These are phyloP conservation scores for Lampris megalopsis DNA, from an alignment of 2,113 vertebrate genomes.

Conservation along the genomic window DNA sequence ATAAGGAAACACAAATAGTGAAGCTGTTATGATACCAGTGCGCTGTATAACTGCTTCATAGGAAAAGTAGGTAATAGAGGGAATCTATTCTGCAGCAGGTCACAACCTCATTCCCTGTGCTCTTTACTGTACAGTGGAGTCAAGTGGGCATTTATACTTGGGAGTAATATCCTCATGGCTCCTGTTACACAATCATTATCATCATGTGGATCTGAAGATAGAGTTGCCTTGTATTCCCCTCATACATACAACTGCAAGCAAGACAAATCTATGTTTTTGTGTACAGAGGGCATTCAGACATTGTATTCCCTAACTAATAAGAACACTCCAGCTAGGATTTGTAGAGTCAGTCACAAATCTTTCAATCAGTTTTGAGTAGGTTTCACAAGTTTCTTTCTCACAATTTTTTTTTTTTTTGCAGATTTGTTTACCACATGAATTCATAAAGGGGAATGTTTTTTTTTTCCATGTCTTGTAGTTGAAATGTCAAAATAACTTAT, in stretches of 20 bases:
- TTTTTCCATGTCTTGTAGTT: not conserved
- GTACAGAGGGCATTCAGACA: conserved; percentile 3
- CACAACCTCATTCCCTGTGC: conserved; percentile 32
- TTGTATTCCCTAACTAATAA: not conserved
- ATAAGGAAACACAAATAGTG: not conserved
- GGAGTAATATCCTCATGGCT: conserved; percentile 38
- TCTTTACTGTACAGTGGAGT: conserved; percentile 22
- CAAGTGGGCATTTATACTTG: conserved; percentile 45
- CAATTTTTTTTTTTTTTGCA: not conserved
- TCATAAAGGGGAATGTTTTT: too few species aligned
- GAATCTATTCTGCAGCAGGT: not conserved
- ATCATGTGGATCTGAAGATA: conserved; percentile 35
- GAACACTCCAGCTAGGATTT: not conserved
- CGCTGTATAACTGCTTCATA: not conserved
- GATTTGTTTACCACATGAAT: not conserved
- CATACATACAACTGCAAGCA: conserved; percentile 14
- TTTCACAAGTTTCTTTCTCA: not conserved
- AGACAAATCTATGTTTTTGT: conserved; percentile 31
- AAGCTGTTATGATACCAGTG: not conserved
- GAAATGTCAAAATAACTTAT: not conserved
- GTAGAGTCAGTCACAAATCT: not conserved
- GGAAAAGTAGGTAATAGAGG: conserved; percentile 24
- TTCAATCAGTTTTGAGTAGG: not conserved
- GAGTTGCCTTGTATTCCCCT: conserved; percentile 21
- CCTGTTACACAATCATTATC: conserved; percentile 56